Evolutionary conservation across 2,888 invertebrate genomes (phyloP), one percentile per base, ranked within the genome.

Genomic region (Volucella zonaria): DNA sequence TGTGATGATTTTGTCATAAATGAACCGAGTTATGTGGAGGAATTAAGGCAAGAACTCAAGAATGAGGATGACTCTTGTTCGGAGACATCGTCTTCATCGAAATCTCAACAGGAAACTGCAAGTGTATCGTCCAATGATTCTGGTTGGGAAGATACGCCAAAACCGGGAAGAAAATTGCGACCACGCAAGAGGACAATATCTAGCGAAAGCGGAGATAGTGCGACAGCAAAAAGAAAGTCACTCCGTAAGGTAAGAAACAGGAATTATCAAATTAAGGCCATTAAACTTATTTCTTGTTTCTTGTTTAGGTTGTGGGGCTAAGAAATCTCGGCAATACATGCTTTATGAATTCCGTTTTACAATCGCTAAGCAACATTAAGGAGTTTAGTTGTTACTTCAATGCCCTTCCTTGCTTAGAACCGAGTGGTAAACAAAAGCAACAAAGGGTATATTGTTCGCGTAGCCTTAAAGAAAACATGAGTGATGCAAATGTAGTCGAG

Each of bases 301-400:
- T 14, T 64, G 49, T 14, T 31, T 61, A 93, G 89, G 87, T 95
- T 78, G 95, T 95, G 88, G 96, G 96, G 47, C 93, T 96, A 89
- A 93, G 96, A 89, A 96, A 96, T 93, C 93, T 96, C 90, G 96
- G 96, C 87, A 96, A 96, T 90, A 96, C 96, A 66, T 96, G 96
- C 91, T 96, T 96, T 90, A 96, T 96, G 96, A 96, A 96, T 92
- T 96, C 96, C 18, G 96, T 96, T 79, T 92, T 96, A 80, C 96
- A 96, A 90, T 96, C 96, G 88, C 93, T 96, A 92, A 96, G 96
- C 90, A 96, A 96, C 91, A 96, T 96, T 89, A 95, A 96, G 90
- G 95, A 96, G 89, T 96, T 96, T 90, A 96, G 95, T 91, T 95
- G 95, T 88, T 96, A 96, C 91, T 95, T 96, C 88, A 96, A 95